These are phyloP conservation scores for Yoshiicerus persimilis DNA, from an alignment of 1,140 invertebrate species.

Conservation along the genomic window DNA sequence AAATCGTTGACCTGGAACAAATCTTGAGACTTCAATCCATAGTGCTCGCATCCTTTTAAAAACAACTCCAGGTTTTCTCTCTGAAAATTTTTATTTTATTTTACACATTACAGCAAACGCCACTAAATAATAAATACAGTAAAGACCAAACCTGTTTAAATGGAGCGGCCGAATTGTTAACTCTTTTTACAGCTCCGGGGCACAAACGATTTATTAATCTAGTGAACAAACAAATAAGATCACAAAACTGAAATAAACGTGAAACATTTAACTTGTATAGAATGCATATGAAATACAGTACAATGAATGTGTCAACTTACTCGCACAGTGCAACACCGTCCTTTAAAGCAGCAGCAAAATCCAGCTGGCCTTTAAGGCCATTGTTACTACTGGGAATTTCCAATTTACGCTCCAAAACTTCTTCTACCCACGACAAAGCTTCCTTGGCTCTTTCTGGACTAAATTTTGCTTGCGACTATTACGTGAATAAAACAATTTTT, in stretches of 20 bases:
- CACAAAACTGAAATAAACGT: not conserved
- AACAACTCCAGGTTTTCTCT: conserved; percentile 69
- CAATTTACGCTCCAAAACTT: conserved; percentile 55
- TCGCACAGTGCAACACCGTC: conserved; percentile 60
- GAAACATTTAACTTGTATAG: too few species aligned
- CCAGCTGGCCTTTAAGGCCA: conserved; percentile 56
- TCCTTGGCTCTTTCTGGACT: conserved; percentile 58
- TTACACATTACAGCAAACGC: conserved; percentile 26
- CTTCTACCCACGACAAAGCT: conserved; percentile 58
- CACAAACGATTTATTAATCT: conserved; percentile 56
- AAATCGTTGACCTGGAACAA: conserved; percentile 69
- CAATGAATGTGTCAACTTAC: conserved; percentile 52
- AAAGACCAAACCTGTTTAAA: conserved; percentile 56
- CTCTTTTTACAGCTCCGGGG: conserved; percentile 55
- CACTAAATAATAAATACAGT: not conserved
- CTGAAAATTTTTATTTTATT: conserved; percentile 53
- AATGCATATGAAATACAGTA: too few species aligned
- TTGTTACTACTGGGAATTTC: conserved; percentile 50
- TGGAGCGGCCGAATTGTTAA: conserved; percentile 56
- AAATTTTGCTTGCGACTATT: conserved; percentile 61
- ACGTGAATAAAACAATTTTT: not conserved
- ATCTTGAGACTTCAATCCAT: conserved; percentile 60
- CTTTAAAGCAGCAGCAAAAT: conserved; percentile 58
- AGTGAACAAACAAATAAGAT: not conserved
- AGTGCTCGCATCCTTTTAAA: conserved; percentile 62